Evolutionary conservation across 2,797 vertebrate species (phyloP), one percentile per base, ranked within the genome.

Genomic region (Limnodromus scolopaceus): DNA sequence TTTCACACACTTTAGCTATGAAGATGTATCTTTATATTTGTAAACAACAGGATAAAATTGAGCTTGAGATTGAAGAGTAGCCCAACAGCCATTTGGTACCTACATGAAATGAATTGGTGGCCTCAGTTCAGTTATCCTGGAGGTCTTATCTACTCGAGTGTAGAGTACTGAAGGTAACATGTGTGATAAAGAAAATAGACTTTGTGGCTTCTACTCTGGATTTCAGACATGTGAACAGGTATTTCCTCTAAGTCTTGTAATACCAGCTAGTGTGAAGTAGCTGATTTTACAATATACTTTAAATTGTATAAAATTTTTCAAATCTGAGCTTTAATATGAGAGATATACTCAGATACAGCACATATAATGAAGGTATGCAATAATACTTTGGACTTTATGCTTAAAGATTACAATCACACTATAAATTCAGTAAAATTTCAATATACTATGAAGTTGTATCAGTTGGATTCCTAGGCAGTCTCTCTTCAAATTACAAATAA

Each of bases 71-170:
- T 71, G 60, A 86, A 80, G 60, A 82, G 68, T 16, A 91, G 83
- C 64, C 77, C 89, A 94, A 89, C 19, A 89, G 84, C 28, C 43
- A 80, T 68, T 76, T 89, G 25, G 65, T 71, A 93, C 28, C 80
- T 89, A 92, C 46, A 95, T 86, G 90, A 96, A 97, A 97, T 70
- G 70, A 96, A 94, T 48, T 95, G 89, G 92, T 91, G 93, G 96
- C 96, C 96, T 98, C 97, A 98, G 97, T 98, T 98, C 98, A 98
- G 92, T 96, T 97, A 98, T 98, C 98, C 98, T 98, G 98, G 98
- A 98, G 98, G 98, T 98, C 98, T 98, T 98, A 96, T 84, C 96
- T 97, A 97, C 84, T 92, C 92, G 97, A 97, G 96, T 97, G 96
- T 94, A 97, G 87, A 97, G 83, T 97, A 98, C 92, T 97, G 97